Evolutionary conservation across 2,113 vertebrate genomes (phyloP).

Genomic region (Laterallus jamaicensis): DNA sequence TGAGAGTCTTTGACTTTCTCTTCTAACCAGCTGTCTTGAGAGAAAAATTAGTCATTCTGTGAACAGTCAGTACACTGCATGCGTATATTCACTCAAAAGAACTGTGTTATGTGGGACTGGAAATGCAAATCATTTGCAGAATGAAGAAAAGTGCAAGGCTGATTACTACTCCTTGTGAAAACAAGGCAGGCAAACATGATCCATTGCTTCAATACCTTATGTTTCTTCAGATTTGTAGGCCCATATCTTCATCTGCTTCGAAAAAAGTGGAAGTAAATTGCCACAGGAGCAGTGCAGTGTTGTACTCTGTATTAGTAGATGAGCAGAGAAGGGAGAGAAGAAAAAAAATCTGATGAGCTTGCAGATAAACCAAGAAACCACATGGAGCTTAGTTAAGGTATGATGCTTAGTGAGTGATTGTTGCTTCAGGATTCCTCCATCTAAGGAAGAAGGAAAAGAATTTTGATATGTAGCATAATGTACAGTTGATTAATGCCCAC

Average conservation of each 20-base stretch:
- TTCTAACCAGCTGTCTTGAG: neutral
- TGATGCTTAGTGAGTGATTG: neutral
- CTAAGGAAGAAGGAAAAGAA: neutral
- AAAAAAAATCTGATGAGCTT: neutral
- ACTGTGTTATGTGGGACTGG: neutral
- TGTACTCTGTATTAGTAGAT: neutral
- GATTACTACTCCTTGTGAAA: neutral
- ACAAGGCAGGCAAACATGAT: neutral
- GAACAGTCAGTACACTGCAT: neutral
- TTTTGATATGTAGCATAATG: neutral
- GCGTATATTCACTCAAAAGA: neutral
- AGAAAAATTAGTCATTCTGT: neutral
- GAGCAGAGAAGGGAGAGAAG: neutral
- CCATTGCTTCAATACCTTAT: neutral
- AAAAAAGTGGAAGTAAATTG: neutral
- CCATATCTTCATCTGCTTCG: neutral
- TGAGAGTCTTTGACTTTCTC: neutral
- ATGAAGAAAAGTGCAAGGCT: neutral
- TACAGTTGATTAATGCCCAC: neutral
- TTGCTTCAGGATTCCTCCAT: neutral
- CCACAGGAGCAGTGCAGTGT: neutral
- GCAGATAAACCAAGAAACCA: neutral
- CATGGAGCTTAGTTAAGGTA: accelerated
- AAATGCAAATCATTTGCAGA: neutral
- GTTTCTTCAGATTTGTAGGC: neutral